These are phyloP conservation scores for Paragorgia papillata DNA, from an alignment of 92 coral and sea anemone species.

Conservation along the genomic window DNA sequence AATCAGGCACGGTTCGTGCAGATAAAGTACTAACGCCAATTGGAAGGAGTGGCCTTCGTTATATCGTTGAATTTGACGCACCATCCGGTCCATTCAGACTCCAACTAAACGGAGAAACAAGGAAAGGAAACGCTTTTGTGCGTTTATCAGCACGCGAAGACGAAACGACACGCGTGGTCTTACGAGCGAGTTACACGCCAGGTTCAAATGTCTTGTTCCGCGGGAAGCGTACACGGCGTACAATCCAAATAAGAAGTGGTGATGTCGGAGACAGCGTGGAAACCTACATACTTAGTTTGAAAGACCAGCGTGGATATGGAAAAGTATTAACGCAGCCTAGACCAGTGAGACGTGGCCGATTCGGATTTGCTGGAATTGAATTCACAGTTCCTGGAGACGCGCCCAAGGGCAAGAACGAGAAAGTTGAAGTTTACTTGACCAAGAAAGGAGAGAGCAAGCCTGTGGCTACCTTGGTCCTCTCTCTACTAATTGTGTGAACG, in stretches of 20 bases:
- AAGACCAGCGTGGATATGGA: constrained; percentile 13
- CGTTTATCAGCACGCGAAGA: constrained; percentile 53
- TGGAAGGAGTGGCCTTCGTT: constrained; percentile 67
- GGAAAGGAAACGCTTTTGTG: constrained; percentile 57
- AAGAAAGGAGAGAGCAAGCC: constrained; percentile 2
- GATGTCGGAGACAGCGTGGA: neutral
- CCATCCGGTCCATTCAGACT: constrained; percentile 69
- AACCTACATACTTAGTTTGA: neutral
- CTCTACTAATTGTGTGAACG: constrained; percentile 6
- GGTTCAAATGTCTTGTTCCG: constrained; percentile 21
- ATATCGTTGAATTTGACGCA: constrained; percentile 63
- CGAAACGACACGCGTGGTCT: constrained; percentile 56
- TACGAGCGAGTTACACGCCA: constrained; percentile 60
- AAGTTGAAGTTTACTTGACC: constrained; percentile 6
- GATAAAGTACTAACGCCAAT: constrained; percentile 27
- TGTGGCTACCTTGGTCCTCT: neutral
- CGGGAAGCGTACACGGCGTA: neutral
- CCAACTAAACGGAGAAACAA: constrained; percentile 65
- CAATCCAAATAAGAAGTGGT: constrained; percentile 1
- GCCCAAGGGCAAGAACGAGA: constrained; percentile 10
- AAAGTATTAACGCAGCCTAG: neutral
- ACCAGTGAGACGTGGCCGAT: neutral
- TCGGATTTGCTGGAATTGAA: constrained; percentile 4
- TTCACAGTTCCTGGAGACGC: constrained; percentile 8
- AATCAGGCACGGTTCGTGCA: constrained; percentile 20